A percentile compares a stretch with the other conserved stretches of the same genome.
Conservation (phyloP, 2,888 invertebrate species). For the Pemphredon lugubris region DNA sequence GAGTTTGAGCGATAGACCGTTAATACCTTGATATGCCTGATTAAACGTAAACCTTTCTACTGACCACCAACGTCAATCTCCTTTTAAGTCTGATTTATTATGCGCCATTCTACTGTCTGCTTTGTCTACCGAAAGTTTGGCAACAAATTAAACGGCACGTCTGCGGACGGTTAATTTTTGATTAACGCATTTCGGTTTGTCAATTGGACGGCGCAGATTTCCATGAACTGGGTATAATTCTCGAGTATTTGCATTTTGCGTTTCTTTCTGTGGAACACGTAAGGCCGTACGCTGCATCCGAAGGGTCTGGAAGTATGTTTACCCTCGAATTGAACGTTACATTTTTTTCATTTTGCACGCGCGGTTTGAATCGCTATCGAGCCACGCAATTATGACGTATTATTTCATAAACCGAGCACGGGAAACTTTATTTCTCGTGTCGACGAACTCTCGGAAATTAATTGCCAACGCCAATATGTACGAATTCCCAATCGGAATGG, state of each 20-base stretch:
- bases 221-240: background rate
- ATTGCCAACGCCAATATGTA: too few relatives aligned
- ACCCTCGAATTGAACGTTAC: too few relatives aligned
- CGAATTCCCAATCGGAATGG: constrained; percentile 4
- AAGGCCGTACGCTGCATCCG: too few relatives aligned
- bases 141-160: constrained; percentile 18
- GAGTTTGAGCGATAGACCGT: constrained; percentile 1
- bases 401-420: too few relatives aligned
- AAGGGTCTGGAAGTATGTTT: too few relatives aligned
- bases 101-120: constrained; percentile 11
- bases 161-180: constrained; percentile 1
- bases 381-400: too few relatives aligned
- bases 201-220: background rate
- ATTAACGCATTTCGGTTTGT: constrained; percentile 3
- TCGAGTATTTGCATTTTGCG: background rate
- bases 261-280: background rate
- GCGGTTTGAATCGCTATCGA: too few relatives aligned
- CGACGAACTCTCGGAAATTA: too few relatives aligned
- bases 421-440: too few relatives aligned
- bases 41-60: constrained; percentile 32
- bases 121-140: constrained; percentile 19
- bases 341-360: too few relatives aligned
- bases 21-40: constrained; percentile 20
- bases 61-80: constrained; percentile 7
- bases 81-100: constrained; percentile 40